phyloP scores from a whole-genome alignment of 2,888 invertebrate genomes.

The Acanthoscelides obtectus region DNA sequence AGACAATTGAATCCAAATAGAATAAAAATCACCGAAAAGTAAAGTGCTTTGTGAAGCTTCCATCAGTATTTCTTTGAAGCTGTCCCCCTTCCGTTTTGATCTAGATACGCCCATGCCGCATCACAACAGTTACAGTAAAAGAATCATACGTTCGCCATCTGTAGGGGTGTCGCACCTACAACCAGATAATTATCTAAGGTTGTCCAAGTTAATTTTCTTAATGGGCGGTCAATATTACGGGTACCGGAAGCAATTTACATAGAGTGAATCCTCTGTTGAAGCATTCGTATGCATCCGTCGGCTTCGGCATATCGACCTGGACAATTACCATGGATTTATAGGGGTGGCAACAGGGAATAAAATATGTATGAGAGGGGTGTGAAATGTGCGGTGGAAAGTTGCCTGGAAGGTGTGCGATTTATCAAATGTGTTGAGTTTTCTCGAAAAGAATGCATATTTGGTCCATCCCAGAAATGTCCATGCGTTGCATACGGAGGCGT shows the following conservation, averaged over 20 bases:
- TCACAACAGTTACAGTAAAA: no score
- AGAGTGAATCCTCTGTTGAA: neutral
- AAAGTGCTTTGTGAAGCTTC: no score
- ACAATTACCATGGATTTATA: neutral
- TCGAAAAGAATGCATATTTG: neutral
- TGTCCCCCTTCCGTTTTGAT: no score
- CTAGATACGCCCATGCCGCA: no score
- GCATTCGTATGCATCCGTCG: neutral
- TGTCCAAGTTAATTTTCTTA: neutral
- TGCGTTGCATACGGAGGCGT: neutral
- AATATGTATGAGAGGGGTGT: neutral
- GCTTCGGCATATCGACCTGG: neutral
- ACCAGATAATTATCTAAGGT: neutral
- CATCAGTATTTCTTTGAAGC: no score
- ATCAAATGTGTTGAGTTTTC: neutral
- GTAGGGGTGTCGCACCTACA: neutral
- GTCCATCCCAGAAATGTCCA: neutral
- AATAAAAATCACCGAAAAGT: no score
- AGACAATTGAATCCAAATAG: no score
- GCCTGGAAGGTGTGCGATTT: neutral
- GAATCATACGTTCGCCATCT: neutral
- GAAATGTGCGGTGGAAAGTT: neutral
- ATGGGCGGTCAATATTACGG: neutral
- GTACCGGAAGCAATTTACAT: neutral
- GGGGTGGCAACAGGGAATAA: neutral